Conservation (phyloP, 2,888 invertebrate genomes). For the Mellilla xanthometata region DNA sequence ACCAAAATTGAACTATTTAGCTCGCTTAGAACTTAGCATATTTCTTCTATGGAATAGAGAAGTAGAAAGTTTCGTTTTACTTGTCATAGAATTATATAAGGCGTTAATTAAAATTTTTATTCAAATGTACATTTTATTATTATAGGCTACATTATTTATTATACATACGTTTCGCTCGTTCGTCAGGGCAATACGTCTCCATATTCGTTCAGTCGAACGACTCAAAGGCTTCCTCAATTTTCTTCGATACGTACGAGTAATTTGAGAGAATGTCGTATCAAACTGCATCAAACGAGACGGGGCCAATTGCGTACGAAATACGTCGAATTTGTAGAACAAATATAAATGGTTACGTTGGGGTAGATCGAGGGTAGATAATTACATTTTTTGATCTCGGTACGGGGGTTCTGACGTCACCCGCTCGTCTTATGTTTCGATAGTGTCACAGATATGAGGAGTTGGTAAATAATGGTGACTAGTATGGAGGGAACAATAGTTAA, state of each 20-base stretch:
- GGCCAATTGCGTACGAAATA: constrained; percentile 69
- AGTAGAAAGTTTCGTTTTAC: too few relatives aligned
- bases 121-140: too few relatives aligned
- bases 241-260: too few relatives aligned
- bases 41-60: too few relatives aligned
- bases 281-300: constrained; percentile 44
- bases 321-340: constrained; percentile 82
- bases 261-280: constrained; percentile 1
- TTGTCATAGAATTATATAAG: too few relatives aligned
- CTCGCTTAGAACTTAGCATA: too few relatives aligned
- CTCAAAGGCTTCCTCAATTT: not conserved
- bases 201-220: too few relatives aligned
- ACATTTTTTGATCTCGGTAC: constrained; percentile 80
- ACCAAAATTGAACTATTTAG: too few relatives aligned
- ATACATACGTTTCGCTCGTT: too few relatives aligned
- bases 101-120: too few relatives aligned
- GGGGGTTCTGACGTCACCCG: constrained; percentile 49
- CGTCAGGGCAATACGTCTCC: too few relatives aligned
- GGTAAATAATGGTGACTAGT: constrained; percentile 40
- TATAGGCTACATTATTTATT: too few relatives aligned
- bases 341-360: constrained; percentile 76
- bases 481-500: not conserved
- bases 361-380: constrained; percentile 82
- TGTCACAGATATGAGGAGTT: constrained; percentile 62
- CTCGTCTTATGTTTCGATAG: constrained; percentile 64